Evolutionary conservation across 2,888 invertebrate genomes (phyloP).

Genomic region (Meteorus colon): DNA sequence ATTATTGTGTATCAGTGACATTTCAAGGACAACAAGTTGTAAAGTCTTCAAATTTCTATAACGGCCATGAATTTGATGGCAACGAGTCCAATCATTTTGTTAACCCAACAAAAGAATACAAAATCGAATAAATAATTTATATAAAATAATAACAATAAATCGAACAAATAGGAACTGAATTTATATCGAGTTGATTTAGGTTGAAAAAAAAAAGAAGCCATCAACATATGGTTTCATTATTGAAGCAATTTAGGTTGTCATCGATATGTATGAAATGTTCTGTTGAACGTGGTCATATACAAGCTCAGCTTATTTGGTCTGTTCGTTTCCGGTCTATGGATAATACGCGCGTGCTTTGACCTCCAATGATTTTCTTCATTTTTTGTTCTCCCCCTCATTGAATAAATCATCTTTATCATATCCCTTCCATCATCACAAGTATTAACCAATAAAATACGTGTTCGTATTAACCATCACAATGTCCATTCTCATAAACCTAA

Average conservation of each 20-base stretch:
- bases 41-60: slow-evolving; percentile 6
- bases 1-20: neutral
- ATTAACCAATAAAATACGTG: no score
- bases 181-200: neutral
- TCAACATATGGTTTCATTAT: neutral
- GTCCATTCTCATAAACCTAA: no score
- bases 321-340: slow-evolving; percentile 38
- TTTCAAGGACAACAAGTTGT: slow-evolving; percentile 20
- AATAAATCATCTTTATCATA: neutral
- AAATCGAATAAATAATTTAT: neutral
- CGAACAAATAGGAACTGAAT: neutral
- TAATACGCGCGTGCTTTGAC: slow-evolving; percentile 17
- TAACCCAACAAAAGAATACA: neutral
- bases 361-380: slow-evolving; percentile 9
- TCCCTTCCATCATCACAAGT: neutral
- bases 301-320: slow-evolving; percentile 24
- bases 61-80: slow-evolving; percentile 18
- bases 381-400: neutral
- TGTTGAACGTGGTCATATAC: slow-evolving; percentile 10
- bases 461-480: no score
- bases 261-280: slow-evolving; percentile 21
- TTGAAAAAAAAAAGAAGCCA: no score
- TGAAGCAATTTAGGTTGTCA: slow-evolving; percentile 20
- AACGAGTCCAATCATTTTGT: neutral
- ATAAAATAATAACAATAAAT: neutral